These are phyloP conservation scores for Cavia porcellus DNA, from an alignment of 2,113 vertebrate species.

Conservation along the genomic window DNA sequence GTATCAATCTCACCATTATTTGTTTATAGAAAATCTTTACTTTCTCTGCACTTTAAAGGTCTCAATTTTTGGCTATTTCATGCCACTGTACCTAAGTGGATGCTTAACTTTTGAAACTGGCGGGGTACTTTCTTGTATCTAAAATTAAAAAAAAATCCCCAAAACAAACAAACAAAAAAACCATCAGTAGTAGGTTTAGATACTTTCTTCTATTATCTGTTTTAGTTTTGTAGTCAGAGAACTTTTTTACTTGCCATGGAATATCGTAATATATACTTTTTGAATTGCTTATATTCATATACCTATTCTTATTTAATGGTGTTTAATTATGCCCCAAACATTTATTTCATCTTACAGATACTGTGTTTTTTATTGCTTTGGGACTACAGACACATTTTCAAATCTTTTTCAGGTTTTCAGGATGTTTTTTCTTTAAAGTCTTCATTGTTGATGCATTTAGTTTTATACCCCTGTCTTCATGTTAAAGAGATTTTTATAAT, in stretches of 20 bases:
- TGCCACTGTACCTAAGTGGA: not conserved
- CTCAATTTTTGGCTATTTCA: not conserved
- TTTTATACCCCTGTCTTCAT: not conserved
- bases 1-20: not conserved
- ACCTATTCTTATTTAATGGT: not conserved
- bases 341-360: not conserved
- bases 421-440: not conserved
- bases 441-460: not conserved
- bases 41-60: not conserved
- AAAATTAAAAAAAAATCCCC: not conserved
- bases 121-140: not conserved
- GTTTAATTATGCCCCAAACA: not conserved
- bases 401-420: not conserved
- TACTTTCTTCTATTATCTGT: not conserved
- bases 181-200: not conserved
- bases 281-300: not conserved
- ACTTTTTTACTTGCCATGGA: not conserved
- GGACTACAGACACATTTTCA: not conserved
- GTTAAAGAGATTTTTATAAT: not conserved
- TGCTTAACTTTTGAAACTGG: not conserved
- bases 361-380: not conserved
- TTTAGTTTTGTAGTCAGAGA: not conserved
- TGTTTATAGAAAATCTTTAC: not conserved
- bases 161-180: not conserved
- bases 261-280: not conserved